Base-by-base conservation (phyloP, 2,113 vertebrate species). In the Sciurus niger region DNA sequence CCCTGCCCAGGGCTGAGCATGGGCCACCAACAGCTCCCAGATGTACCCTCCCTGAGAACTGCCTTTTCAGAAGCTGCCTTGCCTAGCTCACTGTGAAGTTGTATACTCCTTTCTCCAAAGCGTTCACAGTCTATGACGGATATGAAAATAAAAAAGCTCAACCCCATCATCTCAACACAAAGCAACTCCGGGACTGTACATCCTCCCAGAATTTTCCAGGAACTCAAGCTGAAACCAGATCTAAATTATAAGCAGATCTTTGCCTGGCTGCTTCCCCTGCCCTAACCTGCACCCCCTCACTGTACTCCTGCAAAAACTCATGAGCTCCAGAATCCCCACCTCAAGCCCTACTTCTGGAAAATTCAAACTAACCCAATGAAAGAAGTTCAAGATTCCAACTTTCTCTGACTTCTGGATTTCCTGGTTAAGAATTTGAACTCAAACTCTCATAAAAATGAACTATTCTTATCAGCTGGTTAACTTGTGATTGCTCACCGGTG, bases 61-160 rank as follows among this genome's bases (percentile, higher is more conserved):
- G 8, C 58, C 32, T 13, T 1, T 40, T n/a, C 13, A 46, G 84
- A 65, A 25, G 25, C 12, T 51, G 6, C 16, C 58, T 68, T 43
- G 18, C 1, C 2, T 37, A 40, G 58, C 40, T n/a, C n/a, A 6
- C 70, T 55, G 5, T 12, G 24, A 84, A 9, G 11, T 28, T 30
- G 20, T 7, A 3, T 8, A 22, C 3, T 32, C 4, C 18, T 65
- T 53, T 5, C 28, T 25, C 2, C 8, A 43, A 34, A 8, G 4
- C 6, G 1, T 40, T 67, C 1, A 2, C 3, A 58, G 4, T 10
- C 32, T 10, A 5, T 6, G 3, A 46, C 30, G 24, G 40, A 65
- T 4, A 6, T 4, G 20, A 28, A 55, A 10, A 0, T 11, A 7
- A 28, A 24, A 32, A 51, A 12, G 3, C 30, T 58, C 24, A 1